Evolutionary conservation across 2,797 vertebrate genomes (phyloP), one percentile per base, ranked within the genome.

Genomic region (Coluber constrictor): DNA sequence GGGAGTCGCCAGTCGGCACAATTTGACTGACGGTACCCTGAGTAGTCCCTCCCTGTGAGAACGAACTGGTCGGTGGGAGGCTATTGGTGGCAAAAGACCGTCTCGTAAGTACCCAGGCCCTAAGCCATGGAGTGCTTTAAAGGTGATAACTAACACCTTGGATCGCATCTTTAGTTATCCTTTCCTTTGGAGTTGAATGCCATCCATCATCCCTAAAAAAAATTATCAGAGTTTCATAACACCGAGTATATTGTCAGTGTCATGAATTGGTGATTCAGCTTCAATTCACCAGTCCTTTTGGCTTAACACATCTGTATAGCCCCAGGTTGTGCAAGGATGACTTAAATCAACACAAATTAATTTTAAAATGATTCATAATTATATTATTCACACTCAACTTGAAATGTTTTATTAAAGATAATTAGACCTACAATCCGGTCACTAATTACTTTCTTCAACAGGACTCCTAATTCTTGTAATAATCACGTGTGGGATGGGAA

Each of bases 321-420:
- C 79, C 23, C 79, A 83, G 20, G 79, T 83, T 83, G 43, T 25
- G 43, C 43, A 83, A 97, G 95, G 97, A 96, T 96, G 96, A 95
- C 96, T 97, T 98, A 97, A 97, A 97, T 97, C 97, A 97, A 98
- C 97, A 98, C 95, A 95, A 96, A 97, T 97, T 97, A 98, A 98
- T 97, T 98, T 97, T 97, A 97, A 97, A 97, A 97, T 96, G 96
- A 97, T 97, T 97, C 97, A 95, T 97, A 97, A 97, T 98, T 98
- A 96, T 96, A 97, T 98, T 97, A 97, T 97, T 96, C 96, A 97
- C 96, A 96, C 97, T 97, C 96, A 97, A 94, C 97, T 97, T 97
- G 97, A 98, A 97, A 97, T 94, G 96, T 95, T 97, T 93, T 96
- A 96, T 97, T 97, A 97, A 97, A 97, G 96, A 97, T 97, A 97